Evolutionary conservation across 2,888 invertebrate genomes (phyloP).

Genomic region (Drosophila mimetica): DNA sequence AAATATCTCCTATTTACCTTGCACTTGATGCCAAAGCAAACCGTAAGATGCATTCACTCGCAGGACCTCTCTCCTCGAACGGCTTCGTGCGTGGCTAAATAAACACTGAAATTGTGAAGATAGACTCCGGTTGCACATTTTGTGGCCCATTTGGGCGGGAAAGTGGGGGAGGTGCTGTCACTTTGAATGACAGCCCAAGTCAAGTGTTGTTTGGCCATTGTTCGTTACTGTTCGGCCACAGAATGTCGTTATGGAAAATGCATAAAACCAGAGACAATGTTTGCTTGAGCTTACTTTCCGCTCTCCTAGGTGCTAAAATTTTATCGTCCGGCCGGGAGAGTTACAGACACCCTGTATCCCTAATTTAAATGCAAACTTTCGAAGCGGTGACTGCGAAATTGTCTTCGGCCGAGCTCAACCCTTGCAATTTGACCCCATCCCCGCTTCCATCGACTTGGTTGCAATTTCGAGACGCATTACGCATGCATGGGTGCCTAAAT

Average conservation of each 20-base stretch:
- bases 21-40: conserved; percentile 77
- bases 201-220: conserved; percentile 69
- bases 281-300: conserved; percentile 36
- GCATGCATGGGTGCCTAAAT: conserved; percentile 83
- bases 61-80: conserved; percentile 7
- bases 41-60: conserved; percentile 65
- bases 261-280: conserved; percentile 72
- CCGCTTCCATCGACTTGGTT: conserved; percentile 25
- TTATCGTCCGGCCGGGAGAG: conserved; percentile 53
- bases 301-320: conserved; percentile 66
- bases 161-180: conserved; percentile 55
- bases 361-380: conserved; percentile 78
- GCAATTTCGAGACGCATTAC: conserved; percentile 79
- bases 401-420: conserved; percentile 51
- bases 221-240: conserved; percentile 42
- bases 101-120: conserved; percentile 77
- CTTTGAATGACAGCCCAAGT: conserved; percentile 78
- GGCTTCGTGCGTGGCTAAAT: conserved; percentile 69
- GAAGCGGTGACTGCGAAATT: conserved; percentile 60
- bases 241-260: conserved; percentile 72
- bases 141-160: conserved; percentile 49
- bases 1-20: conserved; percentile 78
- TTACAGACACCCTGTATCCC: conserved; percentile 44
- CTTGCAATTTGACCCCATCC: conserved; percentile 20
- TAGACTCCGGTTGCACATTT: conserved; percentile 73